phyloP scores from a whole-genome alignment of 2,888 invertebrate species.

The Tenthredo distinguenda region DNA sequence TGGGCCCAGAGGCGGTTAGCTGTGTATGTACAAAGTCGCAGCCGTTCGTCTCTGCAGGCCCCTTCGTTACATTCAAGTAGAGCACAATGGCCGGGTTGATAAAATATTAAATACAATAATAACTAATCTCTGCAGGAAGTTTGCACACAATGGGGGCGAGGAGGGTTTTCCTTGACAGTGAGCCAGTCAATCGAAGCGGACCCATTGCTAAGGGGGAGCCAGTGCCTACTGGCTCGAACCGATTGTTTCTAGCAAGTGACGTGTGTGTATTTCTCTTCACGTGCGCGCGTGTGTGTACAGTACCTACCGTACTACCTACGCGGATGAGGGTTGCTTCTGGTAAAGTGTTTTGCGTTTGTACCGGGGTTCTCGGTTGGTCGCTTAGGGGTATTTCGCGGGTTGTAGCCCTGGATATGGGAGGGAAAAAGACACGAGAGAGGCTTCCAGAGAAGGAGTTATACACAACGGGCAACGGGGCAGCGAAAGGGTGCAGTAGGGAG shows the following conservation, averaged over 20 bases:
- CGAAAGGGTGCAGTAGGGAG: conserved; percentile 45
- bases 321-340: neutral
- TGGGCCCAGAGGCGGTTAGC: conserved; percentile 30
- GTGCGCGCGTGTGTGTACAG: neutral
- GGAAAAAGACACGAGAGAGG: conserved; percentile 22
- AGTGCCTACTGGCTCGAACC: conserved; percentile 35
- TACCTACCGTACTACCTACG: neutral
- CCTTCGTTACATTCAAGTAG: conserved; percentile 42
- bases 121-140: conserved; percentile 61
- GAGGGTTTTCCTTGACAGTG: conserved; percentile 17
- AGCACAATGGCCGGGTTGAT: conserved; percentile 51
- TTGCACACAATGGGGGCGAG: conserved; percentile 55
- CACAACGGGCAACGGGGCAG: conserved; percentile 36
- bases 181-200: conserved; percentile 63
- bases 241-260: conserved; percentile 33
- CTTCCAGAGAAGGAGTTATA: neutral
- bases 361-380: conserved; percentile 42
- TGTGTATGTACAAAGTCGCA: conserved; percentile 7
- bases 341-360: conserved; percentile 42
- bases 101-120: conserved; percentile 59
- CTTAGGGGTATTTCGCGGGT: conserved; percentile 46
- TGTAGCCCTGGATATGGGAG: conserved; percentile 11
- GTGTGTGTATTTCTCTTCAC: neutral
- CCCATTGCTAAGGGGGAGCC: conserved; percentile 13
- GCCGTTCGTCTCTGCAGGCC: conserved; percentile 17